Conservation (phyloP, 2,888 invertebrate species). For the Calameuta pallipes region DNA sequence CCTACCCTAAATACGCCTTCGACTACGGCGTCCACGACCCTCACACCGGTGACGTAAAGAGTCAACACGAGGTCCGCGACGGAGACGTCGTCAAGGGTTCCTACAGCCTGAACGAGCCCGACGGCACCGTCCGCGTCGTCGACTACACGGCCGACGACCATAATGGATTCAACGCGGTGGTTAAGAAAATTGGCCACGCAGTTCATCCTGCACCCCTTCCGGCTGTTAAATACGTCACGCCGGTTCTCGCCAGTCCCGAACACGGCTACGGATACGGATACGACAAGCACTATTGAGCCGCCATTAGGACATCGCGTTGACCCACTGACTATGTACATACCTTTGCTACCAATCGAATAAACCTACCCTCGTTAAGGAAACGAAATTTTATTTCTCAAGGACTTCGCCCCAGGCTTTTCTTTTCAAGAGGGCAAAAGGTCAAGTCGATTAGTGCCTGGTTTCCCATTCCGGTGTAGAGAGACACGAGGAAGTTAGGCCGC, state of each 20-base stretch:
- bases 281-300: conserved; percentile 44
- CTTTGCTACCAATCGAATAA: not conserved
- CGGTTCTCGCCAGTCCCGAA: conserved; percentile 33
- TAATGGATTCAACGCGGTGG: conserved; percentile 62
- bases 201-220: conserved; percentile 52
- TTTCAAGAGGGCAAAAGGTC: not conserved
- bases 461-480: not conserved
- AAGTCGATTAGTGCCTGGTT: not conserved
- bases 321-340: not conserved
- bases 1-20: conserved; percentile 61
- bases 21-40: conserved; percentile 63
- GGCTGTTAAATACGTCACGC: conserved; percentile 51
- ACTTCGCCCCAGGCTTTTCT: not conserved
- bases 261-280: conserved; percentile 47
- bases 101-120: conserved; percentile 63
- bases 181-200: conserved; percentile 59
- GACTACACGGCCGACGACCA: conserved; percentile 63
- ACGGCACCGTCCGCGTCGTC: conserved; percentile 61
- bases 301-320: not conserved
- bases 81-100: conserved; percentile 64
- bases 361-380: not conserved
- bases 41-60: conserved; percentile 62
- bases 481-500: too few relatives aligned
- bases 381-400: not conserved
- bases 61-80: conserved; percentile 61